phyloP scores from a whole-genome alignment of 2,113 vertebrate genomes.

The Silurus meridionalis region DNA sequence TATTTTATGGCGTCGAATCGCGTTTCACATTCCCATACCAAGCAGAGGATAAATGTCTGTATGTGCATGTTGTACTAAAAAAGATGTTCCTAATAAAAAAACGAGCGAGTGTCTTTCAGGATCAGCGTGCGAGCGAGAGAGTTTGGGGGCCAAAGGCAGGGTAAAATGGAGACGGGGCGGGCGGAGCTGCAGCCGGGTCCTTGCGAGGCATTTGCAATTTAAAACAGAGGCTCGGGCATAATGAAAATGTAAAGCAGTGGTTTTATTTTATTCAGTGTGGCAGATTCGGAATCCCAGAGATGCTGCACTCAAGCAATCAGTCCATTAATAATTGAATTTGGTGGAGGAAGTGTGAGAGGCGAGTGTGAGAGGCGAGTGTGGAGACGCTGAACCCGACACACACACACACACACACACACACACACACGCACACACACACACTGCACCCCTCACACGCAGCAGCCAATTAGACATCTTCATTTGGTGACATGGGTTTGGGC shows the following conservation, averaged over 20 bases:
- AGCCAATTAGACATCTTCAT: constrained; percentile 93
- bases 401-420: constrained; percentile 58
- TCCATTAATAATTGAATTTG: constrained; percentile 98
- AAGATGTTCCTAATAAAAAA: constrained; percentile 37
- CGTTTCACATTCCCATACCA: constrained; percentile 2
- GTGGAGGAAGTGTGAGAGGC: constrained; percentile 78
- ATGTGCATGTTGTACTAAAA: constrained; percentile 8
- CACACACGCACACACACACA: not conserved
- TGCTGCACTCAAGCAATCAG: constrained; percentile 88
- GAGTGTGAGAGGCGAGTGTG: constrained; percentile 45
- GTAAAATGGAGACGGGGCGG: constrained; percentile 51
- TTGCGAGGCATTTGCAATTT: constrained; percentile 91
- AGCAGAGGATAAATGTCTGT: constrained; percentile 21
- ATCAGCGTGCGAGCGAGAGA: constrained; percentile 40
- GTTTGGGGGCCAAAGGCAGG: constrained; percentile 41
- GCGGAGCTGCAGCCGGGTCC: constrained; percentile 56
- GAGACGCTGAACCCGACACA: constrained; percentile 76
- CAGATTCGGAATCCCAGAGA: constrained; percentile 96
- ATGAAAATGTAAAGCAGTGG: constrained; percentile 98
- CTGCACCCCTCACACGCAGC: constrained; percentile 87
- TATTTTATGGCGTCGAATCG: constrained; percentile 35
- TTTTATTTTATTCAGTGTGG: constrained; percentile 97
- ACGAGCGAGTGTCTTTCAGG: constrained; percentile 41
- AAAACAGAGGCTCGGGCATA: constrained; percentile 90
- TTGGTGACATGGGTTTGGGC: constrained; percentile 76